phyloP scores from a whole-genome alignment of 2,888 invertebrate species.

The Coenonympha arcania region DNA sequence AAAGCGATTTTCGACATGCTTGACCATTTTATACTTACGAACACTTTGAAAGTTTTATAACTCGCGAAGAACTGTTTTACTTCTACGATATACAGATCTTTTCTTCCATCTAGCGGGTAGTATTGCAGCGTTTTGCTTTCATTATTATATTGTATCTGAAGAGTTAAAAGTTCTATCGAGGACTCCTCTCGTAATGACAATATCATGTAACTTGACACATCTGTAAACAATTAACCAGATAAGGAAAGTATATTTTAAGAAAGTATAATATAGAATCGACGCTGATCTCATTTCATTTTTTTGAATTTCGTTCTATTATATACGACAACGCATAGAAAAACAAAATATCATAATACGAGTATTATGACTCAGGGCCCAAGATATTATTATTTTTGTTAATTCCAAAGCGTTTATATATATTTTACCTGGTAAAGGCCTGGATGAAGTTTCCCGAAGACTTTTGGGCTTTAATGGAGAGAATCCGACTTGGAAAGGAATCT shows the following conservation, averaged over 20 bases:
- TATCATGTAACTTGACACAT: conserved; percentile 15
- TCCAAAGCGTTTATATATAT: background rate
- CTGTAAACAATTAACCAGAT: conserved; percentile 12
- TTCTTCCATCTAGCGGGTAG: conserved; percentile 25
- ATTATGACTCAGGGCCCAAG: no score
- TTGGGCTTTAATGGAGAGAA: conserved; percentile 46
- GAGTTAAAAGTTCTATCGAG: conserved; percentile 28
- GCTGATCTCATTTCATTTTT: no score
- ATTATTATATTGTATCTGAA: conserved; percentile 36
- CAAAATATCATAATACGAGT: no score
- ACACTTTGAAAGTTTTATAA: conserved; percentile 38
- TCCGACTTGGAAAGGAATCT: conserved; percentile 45
- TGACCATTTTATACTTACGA: conserved; percentile 46
- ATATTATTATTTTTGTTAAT: background rate
- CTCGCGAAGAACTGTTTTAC: conserved; percentile 36
- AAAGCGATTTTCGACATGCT: no score
- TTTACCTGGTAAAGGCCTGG: conserved; percentile 52
- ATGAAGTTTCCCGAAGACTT: conserved; percentile 47
- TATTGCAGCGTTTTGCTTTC: conserved; percentile 30
- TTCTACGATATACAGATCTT: conserved; percentile 36
- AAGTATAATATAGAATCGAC: no score
- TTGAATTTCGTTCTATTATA: no score
- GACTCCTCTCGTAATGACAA: conserved; percentile 18
- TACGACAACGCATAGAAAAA: no score
- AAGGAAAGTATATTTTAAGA: no score